phyloP scores from a whole-genome alignment of 2,888 invertebrate genomes.

The Drosophila atripex region DNA sequence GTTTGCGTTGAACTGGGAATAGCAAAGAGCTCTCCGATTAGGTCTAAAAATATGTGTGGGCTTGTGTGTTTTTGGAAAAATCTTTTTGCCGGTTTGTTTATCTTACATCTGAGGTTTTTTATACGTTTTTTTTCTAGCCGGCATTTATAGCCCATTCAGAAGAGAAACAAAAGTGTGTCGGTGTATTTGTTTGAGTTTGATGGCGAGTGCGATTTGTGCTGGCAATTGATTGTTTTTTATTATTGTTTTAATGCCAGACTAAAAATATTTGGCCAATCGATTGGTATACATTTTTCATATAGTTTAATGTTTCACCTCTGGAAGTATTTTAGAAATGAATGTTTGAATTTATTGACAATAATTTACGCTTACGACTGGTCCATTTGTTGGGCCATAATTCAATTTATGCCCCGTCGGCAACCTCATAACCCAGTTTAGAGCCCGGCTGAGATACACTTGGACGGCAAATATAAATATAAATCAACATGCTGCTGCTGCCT shows the following conservation, averaged over 20 bases:
- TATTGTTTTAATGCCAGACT: slow-evolving; percentile 40
- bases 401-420: slow-evolving; percentile 50
- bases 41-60: slow-evolving; percentile 17
- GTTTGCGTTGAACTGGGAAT: slow-evolving; percentile 40
- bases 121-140: slow-evolving; percentile 38
- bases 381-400: slow-evolving; percentile 50
- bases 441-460: slow-evolving; percentile 38
- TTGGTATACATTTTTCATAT: neutral
- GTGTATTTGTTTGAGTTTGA: slow-evolving; percentile 8
- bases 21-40: slow-evolving; percentile 12
- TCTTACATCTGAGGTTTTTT: slow-evolving; percentile 52
- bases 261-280: slow-evolving; percentile 43
- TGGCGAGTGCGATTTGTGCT: slow-evolving; percentile 29
- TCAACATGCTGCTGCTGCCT: slow-evolving; percentile 37
- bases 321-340: neutral
- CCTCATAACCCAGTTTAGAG: slow-evolving; percentile 51
- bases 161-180: slow-evolving; percentile 44
- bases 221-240: slow-evolving; percentile 41
- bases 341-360: slow-evolving; percentile 37
- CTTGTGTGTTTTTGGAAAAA: slow-evolving; percentile 8
- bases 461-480: slow-evolving; percentile 48
- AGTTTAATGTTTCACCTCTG: neutral
- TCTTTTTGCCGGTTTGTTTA: slow-evolving; percentile 59
- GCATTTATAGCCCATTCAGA: slow-evolving; percentile 41
- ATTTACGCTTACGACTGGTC: slow-evolving; percentile 30